These are phyloP conservation scores for Cacatua alba DNA, from an alignment of 2,113 vertebrate species.

Conservation along the genomic window DNA sequence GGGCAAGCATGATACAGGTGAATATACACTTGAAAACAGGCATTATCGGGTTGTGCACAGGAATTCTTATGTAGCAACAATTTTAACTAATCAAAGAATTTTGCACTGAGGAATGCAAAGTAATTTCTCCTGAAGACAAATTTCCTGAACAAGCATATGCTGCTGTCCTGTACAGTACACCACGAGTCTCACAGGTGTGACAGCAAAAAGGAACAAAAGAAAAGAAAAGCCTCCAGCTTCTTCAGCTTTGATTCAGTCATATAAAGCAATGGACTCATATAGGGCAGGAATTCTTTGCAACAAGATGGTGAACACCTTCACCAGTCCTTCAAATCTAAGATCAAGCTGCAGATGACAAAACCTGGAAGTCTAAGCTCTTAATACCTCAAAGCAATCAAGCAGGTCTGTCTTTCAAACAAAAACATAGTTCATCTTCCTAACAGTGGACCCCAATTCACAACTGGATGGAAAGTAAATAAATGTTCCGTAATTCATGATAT, in stretches of 20 bases:
- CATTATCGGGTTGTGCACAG: not conserved
- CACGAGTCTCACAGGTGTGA: not conserved
- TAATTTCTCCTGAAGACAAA: not conserved
- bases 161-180: not conserved
- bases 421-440: not conserved
- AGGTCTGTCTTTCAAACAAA: not conserved
- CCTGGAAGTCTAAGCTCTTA: not conserved
- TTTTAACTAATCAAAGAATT: not conserved
- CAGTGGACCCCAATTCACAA: not conserved
- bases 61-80: not conserved
- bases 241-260: not conserved
- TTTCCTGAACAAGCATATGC: not conserved
- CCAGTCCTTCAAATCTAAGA: not conserved
- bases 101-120: not conserved
- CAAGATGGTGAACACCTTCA: not conserved
- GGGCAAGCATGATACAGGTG: rapidly evolving
- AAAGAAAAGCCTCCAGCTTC: not conserved
- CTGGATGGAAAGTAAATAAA: not conserved
- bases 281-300: not conserved
- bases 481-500: not conserved
- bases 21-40: not conserved
- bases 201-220: not conserved
- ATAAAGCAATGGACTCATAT: not conserved
- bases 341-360: not conserved
- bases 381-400: not conserved